Conservation (phyloP, 2,113 vertebrate genomes). For the Cyprinodon variegatus region DNA sequence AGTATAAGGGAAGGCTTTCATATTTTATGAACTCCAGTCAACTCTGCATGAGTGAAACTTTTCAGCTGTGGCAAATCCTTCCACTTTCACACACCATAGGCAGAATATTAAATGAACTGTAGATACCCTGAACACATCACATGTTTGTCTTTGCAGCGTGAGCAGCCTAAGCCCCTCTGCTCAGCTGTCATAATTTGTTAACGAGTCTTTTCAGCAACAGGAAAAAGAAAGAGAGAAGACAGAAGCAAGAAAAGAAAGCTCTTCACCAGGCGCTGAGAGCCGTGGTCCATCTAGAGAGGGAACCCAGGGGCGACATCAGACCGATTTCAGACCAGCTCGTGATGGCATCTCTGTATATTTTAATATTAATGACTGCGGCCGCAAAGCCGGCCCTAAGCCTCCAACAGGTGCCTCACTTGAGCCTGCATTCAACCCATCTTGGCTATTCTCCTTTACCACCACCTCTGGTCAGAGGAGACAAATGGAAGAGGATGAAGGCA, state of each 20-base stretch:
- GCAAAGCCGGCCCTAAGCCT: constrained; percentile 76
- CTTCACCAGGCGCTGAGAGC: constrained; percentile 79
- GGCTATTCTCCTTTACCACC: constrained; percentile 37
- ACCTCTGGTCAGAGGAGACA: constrained; percentile 48
- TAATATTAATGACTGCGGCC: constrained; percentile 83
- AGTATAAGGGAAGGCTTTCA: background rate
- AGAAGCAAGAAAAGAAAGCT: constrained; percentile 72
- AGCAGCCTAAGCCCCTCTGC: constrained; percentile 77
- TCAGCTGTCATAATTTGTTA: constrained; percentile 88
- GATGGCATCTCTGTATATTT: constrained; percentile 88
- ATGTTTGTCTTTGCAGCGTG: constrained; percentile 79
- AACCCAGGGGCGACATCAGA: constrained; percentile 83
- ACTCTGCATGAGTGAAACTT: constrained; percentile 35
- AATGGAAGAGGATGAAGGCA: constrained; percentile 55
- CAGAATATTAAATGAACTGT: constrained; percentile 61
- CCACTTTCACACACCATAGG: constrained; percentile 47
- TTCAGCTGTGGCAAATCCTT: constrained; percentile 21
- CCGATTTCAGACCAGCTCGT: constrained; percentile 84
- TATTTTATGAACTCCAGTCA: constrained; percentile 17
- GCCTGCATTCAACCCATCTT: constrained; percentile 52
- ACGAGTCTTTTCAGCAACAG: constrained; percentile 78
- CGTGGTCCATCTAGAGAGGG: constrained; percentile 78
- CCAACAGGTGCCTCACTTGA: constrained; percentile 80
- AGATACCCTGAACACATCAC: constrained; percentile 67
- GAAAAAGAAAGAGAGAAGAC: constrained; percentile 71